Base-by-base conservation (phyloP, 2,113 vertebrate species). In the Atractosteus spatula region DNA sequence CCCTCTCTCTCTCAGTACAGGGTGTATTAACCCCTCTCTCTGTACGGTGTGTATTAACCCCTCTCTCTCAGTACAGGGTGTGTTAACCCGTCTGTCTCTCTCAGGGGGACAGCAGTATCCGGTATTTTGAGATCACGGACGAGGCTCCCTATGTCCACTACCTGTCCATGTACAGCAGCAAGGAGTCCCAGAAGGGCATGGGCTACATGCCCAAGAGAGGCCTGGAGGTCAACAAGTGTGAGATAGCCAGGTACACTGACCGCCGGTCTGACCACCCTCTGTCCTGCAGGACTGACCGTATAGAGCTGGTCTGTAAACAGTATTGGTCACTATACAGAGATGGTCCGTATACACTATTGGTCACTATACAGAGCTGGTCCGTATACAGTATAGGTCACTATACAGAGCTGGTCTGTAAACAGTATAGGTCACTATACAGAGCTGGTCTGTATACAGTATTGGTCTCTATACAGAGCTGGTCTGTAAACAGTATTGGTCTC, bases 141-240 rank as follows among this genome's bases (percentile, higher is more conserved):
- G 95, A 97, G 73, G 89, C 93, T 5, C 95, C 95, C 0, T 97
- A 89, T 14, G 87, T 97, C 59, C 95, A 97, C 85, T 97, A 91
- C 83, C 89, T 97, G 68, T 95, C 94, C 76, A 91, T 94, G 92
- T 96, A 91, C 89, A 92, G 89, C 78, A 95, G 94, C 79, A 97
- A 96, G 85, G 95, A 97, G 78, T 95, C 94, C 67, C 95, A 96
- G 86, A 94, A 95, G 74, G 95, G 95, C 43, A 94, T 95, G 87
- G 95, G 94, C 0, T 97, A 93, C 88, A 97, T 97, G 95, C 93
- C 95, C 73, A 97, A 97, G 77, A 94, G 95, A 10, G 95, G 95
- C 54, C 89, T 97, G 83, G 95, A 97, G 71, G 88, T 97, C 88
- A 95, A 94, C 88, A 97, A 97, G 81, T 97, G 95, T 74, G 95